Conservation (phyloP, 2,797 vertebrate genomes). For the Galago senegalensis region DNA sequence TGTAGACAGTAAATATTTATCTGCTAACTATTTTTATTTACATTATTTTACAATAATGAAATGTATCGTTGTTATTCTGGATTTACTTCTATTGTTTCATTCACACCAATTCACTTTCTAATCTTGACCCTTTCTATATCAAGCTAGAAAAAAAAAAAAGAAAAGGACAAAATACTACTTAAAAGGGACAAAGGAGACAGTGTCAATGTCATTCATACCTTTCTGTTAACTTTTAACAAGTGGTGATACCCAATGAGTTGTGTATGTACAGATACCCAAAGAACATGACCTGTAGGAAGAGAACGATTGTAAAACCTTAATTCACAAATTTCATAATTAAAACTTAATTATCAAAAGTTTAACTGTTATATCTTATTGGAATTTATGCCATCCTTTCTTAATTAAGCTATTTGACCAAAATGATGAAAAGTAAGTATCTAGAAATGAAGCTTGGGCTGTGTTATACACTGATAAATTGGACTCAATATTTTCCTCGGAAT, state of each 20-base stretch:
- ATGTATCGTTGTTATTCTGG: constrained; percentile 22
- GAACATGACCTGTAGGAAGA: neutral
- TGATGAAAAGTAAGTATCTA: neutral
- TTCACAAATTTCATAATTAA: neutral
- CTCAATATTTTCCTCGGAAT: neutral
- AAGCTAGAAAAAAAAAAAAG: constrained; percentile 49
- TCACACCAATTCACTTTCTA: neutral
- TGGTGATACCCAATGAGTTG: neutral
- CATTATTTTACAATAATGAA: constrained; percentile 51
- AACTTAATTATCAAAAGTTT: neutral
- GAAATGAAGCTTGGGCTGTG: neutral
- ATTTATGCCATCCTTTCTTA: constrained; percentile 12
- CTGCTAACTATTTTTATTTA: neutral
- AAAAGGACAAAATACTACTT: constrained; percentile 21
- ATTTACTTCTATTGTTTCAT: constrained; percentile 34
- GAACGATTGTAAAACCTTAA: neutral
- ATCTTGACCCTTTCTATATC: neutral
- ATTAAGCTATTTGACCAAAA: constrained; percentile 19
- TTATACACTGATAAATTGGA: neutral
- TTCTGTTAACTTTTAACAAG: constrained; percentile 31
- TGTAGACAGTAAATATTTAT: constrained; percentile 39
- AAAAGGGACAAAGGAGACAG: neutral
- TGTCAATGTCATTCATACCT: neutral
- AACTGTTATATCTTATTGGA: neutral
- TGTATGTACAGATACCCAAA: neutral